A percentile compares a stretch with the other conserved stretches of the same genome.
These are phyloP conservation scores for Eptatretus atami DNA, from an alignment of 2,797 vertebrate species.

Conservation along the genomic window DNA sequence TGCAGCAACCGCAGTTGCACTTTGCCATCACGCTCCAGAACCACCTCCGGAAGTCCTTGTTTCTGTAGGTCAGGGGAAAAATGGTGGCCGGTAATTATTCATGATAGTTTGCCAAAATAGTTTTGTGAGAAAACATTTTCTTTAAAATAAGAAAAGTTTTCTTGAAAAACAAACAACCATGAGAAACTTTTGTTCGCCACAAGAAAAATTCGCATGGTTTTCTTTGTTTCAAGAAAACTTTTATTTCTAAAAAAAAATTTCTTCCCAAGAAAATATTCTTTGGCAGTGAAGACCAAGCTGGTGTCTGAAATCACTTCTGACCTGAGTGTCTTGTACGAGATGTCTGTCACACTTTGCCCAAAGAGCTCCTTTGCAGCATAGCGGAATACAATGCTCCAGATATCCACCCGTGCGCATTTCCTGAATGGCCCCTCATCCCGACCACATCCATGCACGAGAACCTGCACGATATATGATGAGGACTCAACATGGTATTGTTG, in stretches of 20 bases:
- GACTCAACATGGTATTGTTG: no score
- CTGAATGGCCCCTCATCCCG: slow-evolving; percentile 28
- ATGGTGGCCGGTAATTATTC: no score
- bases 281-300: no score
- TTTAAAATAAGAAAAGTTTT: no score
- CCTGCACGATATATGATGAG: slow-evolving; percentile 15
- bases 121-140: no score
- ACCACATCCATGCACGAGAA: slow-evolving; percentile 25
- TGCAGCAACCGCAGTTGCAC: slow-evolving; percentile 49
- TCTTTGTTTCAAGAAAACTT: no score
- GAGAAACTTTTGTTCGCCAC: no score
- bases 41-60: slow-evolving; percentile 82
- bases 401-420: slow-evolving; percentile 48
- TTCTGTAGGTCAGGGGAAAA: slow-evolving; percentile 17
- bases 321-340: slow-evolving; percentile 56
- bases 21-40: slow-evolving; percentile 50
- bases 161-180: no score
- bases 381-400: slow-evolving; percentile 57
- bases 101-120: no score
- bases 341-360: slow-evolving; percentile 37
- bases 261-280: no score
- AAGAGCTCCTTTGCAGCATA: slow-evolving; percentile 72
- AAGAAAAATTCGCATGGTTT: no score
- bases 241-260: no score
- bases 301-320: slow-evolving; percentile 13